These are phyloP conservation scores for Cheilosia soror DNA, from an alignment of 2,888 invertebrate species.

Conservation along the genomic window DNA sequence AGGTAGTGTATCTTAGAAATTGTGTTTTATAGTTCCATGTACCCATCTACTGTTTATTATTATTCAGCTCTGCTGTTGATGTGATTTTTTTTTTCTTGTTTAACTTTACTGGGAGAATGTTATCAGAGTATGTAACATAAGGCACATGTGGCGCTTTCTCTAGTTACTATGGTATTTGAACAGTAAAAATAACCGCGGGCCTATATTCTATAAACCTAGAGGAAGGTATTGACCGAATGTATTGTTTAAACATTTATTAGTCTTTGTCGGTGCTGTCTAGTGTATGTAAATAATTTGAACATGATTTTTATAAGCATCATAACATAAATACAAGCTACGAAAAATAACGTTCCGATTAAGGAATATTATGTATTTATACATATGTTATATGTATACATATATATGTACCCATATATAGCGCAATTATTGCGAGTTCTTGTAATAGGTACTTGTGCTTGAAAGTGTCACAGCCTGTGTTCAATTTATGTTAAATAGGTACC, in stretches of 20 bases:
- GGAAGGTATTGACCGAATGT: slow-evolving; percentile 37
- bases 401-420: too few relatives aligned
- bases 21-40: slow-evolving; percentile 37
- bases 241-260: slow-evolving; percentile 18
- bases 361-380: too few relatives aligned
- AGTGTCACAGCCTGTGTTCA: too few relatives aligned
- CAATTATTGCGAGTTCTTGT: too few relatives aligned
- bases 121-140: slow-evolving; percentile 22
- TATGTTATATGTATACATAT: too few relatives aligned
- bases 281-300: neutral
- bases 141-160: slow-evolving; percentile 49
- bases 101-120: slow-evolving; percentile 14
- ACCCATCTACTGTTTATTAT: slow-evolving; percentile 34
- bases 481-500: too few relatives aligned
- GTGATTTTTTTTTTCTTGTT: slow-evolving; percentile 5
- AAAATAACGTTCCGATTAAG: too few relatives aligned
- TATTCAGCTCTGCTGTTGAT: slow-evolving; percentile 40
- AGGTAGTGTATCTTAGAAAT: slow-evolving; percentile 56
- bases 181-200: slow-evolving; percentile 14
- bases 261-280: slow-evolving; percentile 11
- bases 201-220: slow-evolving; percentile 22
- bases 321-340: neutral
- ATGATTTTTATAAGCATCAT: neutral
- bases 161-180: slow-evolving; percentile 9
- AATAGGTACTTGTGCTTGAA: too few relatives aligned